Base-by-base conservation (phyloP, 2,113 vertebrate genomes). In the Cyanoramphus novaezelandiae region DNA sequence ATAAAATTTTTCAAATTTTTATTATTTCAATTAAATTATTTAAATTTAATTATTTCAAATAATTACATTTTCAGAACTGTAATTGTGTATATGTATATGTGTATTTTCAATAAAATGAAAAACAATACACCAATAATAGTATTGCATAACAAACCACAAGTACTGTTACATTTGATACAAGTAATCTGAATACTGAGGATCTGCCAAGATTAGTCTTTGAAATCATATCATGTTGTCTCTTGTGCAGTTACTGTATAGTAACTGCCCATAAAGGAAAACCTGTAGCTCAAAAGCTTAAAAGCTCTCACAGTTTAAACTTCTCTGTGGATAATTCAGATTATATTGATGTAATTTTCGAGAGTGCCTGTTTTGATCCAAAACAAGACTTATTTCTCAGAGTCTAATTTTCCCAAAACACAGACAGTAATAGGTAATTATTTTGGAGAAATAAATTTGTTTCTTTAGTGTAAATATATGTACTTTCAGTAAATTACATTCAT, bases 231-330 rank as follows among this genome's bases (percentile, higher is more conserved):
- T 72, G 71, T 84, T 95, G 29, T 92, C 50, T 95, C 53, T 92
- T 65, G 57, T 62, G 53, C 78, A 85, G 70, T 97, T 93, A 92
- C 33, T 72, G 31, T 92, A 79, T 90, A 97, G 97, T 85, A 96
- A 31, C 94, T 91, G 78, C 23, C 41, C 31, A 77, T 97, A 95
- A 97, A 96, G 83, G 44, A 94, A 90, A 97, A 90, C 52, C 79
- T 93, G 67, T 49, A 95, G 43, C 67, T 92, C 64, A 82, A 39
- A 94, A 88, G 33, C 2, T 53, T 95, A 86, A 93, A 95, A 97
- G 19, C 33, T 43, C 55, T 91, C 95, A 39, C 31, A 80, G n/a
- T 85, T 82, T 87, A 90, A 95, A 90, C 57, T 70, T 35, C 18
- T 77, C 70, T 47, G 7, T 57, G 75, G 49, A 90, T 92, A 93